Evolutionary conservation across 2,888 invertebrate genomes (phyloP).

Genomic region (Xanthorhoe spadicearia): DNA sequence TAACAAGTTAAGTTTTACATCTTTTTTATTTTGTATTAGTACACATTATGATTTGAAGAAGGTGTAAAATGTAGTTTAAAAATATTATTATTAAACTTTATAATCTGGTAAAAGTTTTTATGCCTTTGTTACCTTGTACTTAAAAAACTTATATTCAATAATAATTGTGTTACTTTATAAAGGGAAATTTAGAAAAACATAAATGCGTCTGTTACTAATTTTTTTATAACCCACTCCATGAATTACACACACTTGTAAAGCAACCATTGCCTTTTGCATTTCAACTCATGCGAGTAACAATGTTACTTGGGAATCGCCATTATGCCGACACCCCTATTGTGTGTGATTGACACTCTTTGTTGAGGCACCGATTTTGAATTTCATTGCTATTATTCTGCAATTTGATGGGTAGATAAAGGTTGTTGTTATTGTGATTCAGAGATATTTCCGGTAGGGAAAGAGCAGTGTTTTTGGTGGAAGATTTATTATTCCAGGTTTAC

Average conservation of each 20-base stretch:
- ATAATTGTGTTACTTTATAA: too few relatives aligned
- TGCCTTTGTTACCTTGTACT: too few relatives aligned
- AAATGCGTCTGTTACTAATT: background rate
- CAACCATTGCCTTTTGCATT: slow-evolving; percentile 66
- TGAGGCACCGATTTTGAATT: slow-evolving; percentile 25
- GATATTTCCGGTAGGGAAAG: background rate
- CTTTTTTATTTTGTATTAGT: too few relatives aligned
- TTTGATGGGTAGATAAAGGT: slow-evolving; percentile 18
- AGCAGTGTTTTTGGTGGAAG: background rate
- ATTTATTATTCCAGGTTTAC: background rate
- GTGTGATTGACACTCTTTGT: slow-evolving; percentile 39
- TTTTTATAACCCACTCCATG: background rate
- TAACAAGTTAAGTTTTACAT: too few relatives aligned
- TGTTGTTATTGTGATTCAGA: slow-evolving; percentile 5
- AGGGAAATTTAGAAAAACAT: too few relatives aligned
- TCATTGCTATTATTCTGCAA: slow-evolving; percentile 20
- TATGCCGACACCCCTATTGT: slow-evolving; percentile 55
- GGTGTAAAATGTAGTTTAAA: too few relatives aligned
- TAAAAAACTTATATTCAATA: too few relatives aligned
- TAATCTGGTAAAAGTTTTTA: too few relatives aligned
- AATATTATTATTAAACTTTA: too few relatives aligned
- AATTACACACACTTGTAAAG: slow-evolving; percentile 64
- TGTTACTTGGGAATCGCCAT: slow-evolving; percentile 61
- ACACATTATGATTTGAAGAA: too few relatives aligned
- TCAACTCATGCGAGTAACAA: slow-evolving; percentile 65